A percentile compares a stretch with the other conserved stretches of the same genome.
phyloP scores from a whole-genome alignment of 2,113 vertebrate species.

The Microcebus murinus region DNA sequence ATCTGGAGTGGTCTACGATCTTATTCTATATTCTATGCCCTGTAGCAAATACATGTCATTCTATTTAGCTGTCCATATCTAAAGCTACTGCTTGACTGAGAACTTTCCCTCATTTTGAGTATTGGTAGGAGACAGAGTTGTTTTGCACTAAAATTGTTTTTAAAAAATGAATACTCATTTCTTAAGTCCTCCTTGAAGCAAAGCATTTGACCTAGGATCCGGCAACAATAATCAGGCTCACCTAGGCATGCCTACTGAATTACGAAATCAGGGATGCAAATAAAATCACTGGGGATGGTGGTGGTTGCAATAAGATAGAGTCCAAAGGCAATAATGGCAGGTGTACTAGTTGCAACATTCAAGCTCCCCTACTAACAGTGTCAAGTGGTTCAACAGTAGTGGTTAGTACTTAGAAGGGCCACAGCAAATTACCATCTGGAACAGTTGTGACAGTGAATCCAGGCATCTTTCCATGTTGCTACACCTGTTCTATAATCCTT shows the following conservation, averaged over 20 bases:
- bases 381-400: neutral
- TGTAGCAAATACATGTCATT: neutral
- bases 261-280: neutral
- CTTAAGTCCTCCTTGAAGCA: neutral
- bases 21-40: neutral
- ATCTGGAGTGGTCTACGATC: neutral
- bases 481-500: neutral
- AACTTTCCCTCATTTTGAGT: neutral
- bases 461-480: neutral
- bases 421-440: neutral
- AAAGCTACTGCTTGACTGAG: neutral
- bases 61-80: neutral
- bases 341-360: neutral
- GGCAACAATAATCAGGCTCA: neutral
- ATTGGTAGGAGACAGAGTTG: neutral
- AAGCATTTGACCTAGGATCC: no score
- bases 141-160: neutral
- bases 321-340: neutral
- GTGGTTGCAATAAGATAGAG: neutral
- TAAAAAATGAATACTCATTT: neutral
- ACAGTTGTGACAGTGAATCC: neutral
- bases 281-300: neutral
- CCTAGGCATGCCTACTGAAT: neutral
- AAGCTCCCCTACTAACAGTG: neutral
- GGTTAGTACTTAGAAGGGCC: neutral